Evolutionary conservation across 2,113 vertebrate species (phyloP).

Genomic region (Nanorana parkeri): DNA sequence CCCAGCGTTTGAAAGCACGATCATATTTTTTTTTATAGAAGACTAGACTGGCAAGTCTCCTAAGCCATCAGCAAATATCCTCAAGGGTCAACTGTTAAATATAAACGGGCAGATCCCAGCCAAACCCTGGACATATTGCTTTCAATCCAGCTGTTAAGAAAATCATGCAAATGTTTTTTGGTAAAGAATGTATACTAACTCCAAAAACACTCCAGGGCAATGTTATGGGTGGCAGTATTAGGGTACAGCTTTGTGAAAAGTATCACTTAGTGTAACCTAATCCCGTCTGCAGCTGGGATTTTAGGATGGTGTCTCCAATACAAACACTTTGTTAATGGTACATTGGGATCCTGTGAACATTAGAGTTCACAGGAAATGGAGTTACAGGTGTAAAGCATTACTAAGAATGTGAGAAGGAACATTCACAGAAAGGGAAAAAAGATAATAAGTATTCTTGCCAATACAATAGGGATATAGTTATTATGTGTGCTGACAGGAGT

Average conservation of each 20-base stretch:
- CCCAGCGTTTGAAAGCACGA: constrained; percentile 19
- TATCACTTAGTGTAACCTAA: constrained; percentile 21
- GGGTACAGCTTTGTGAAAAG: constrained; percentile 19
- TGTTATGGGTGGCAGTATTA: constrained; percentile 37
- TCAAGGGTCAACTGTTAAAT: constrained; percentile 34
- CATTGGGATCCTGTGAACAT: not conserved
- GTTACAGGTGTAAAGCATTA: constrained; percentile 50
- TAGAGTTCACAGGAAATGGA: constrained; percentile 23
- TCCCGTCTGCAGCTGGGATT: constrained; percentile 44
- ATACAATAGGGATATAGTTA: too few species aligned
- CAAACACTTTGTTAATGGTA: constrained; percentile 40
- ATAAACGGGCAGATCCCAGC: constrained; percentile 10
- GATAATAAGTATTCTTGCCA: too few species aligned
- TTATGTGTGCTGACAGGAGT: too few species aligned
- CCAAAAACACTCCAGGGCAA: constrained; percentile 48
- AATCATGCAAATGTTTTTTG: constrained; percentile 41
- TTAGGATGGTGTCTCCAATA: constrained; percentile 46
- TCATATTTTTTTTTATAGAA: constrained; percentile 39
- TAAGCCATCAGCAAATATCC: constrained; percentile 44
- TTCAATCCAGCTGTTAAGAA: constrained; percentile 42
- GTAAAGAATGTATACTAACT: constrained; percentile 39
- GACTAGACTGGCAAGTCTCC: constrained; percentile 22
- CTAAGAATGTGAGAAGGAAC: not conserved
- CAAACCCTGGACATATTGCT: constrained; percentile 26
- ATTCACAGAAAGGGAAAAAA: not conserved